Base-by-base conservation (phyloP, 2,113 vertebrate species). In the Prionailurus viverrinus region DNA sequence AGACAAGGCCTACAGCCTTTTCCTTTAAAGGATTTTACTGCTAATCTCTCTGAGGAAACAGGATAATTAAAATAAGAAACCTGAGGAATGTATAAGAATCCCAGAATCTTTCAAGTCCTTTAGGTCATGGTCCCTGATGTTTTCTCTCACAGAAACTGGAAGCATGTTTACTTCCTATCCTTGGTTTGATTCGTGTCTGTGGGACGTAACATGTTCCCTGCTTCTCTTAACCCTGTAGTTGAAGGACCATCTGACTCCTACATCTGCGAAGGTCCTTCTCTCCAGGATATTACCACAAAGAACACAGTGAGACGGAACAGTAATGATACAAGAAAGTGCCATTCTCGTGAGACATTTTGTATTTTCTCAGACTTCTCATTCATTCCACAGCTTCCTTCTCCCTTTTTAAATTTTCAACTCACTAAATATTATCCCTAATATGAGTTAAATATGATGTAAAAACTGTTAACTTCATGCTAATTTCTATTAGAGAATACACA, bases 401-500 rank as follows among this genome's bases (percentile, higher is more conserved):
- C 4, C 41, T 15, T 84, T 71, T 39, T 15, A 86, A 82, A 45
- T 29, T 88, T 80, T 84, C 23, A 63, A 63, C 36, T 88, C 8
- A 68, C 33, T 94, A 73, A 90, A 48, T 80, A 36, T 31, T 39
- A 89, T 95, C 53, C 58, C 86, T 25, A 48, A 0, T 71, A 73
- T 41, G 76, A 92, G 27, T 93, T 66, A 83, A 68, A 25, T 69
- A 71, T 95, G 53, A 51, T 83, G 1, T 89, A 89, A 89, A 66
- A 94, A 55, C 55, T 48, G 73, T 73, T 27, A 51, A 93, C 61
- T 91, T 96, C 31, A 33, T 68, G 2, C 87, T 89, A 33, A 29
- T 69, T 95, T 86, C 91, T 79, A 58, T 89, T 88, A 65, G 94
- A 92, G 15, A 39, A 86, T 81, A 94, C n/a, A 93, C 48, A 39